These are phyloP conservation scores for Labeo catla DNA, from an alignment of 2,113 vertebrate species.

Conservation along the genomic window DNA sequence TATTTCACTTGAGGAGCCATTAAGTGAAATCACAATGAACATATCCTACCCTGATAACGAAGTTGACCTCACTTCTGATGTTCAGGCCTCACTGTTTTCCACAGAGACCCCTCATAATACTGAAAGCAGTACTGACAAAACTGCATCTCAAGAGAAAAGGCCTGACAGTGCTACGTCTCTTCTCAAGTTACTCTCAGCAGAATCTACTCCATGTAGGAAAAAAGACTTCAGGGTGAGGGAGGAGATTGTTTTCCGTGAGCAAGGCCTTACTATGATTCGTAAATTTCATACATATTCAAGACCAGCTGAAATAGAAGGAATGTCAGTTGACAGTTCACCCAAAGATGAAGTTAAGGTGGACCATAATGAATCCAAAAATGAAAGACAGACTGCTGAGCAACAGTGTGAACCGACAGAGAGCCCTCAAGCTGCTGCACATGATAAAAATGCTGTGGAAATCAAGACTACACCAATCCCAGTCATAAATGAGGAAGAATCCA, in stretches of 20 bases:
- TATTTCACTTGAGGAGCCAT: conserved; percentile 29
- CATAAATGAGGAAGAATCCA: background rate
- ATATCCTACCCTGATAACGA: conserved; percentile 79
- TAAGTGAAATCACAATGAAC: conserved; percentile 69
- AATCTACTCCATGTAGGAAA: conserved; percentile 32
- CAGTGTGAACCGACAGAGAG: conserved; percentile 60
- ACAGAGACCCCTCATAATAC: conserved; percentile 55
- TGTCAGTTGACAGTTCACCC: conserved; percentile 37
- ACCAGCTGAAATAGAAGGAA: conserved; percentile 64
- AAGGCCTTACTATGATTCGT: conserved; percentile 59
- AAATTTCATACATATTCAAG: conserved; percentile 74
- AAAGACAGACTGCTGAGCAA: conserved; percentile 52
- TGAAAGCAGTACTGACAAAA: conserved; percentile 63
- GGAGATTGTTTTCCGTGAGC: conserved; percentile 66
- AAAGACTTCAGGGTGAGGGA: conserved; percentile 56
- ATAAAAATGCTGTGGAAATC: conserved; percentile 38
- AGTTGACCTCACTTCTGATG: conserved; percentile 65
- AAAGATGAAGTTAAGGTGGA: conserved; percentile 37
- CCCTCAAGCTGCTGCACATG: background rate
- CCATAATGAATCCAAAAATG: conserved; percentile 11
- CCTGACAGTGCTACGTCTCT: background rate
- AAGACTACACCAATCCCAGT: conserved; percentile 20
- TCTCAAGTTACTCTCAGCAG: conserved; percentile 7
- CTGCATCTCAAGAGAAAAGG: conserved; percentile 26
- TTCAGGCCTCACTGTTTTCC: conserved; percentile 53